Base-by-base conservation (phyloP, 2,888 invertebrate genomes). In the Apantesis nais region DNA sequence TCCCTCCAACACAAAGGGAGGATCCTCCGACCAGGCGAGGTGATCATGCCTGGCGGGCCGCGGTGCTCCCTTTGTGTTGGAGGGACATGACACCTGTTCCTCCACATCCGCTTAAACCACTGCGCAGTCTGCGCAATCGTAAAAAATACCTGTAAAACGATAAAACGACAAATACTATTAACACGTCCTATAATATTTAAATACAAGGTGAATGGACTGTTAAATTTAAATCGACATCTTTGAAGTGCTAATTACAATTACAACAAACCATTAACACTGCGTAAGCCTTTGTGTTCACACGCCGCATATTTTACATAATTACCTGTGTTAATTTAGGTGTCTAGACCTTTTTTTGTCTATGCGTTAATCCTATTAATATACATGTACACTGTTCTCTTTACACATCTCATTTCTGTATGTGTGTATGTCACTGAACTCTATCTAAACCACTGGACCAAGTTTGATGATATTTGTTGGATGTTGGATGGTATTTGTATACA, bases 161-260 rank as follows among this genome's bases (percentile, higher is more conserved):
- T n/a, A n/a, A n/a, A n/a, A n/a, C n/a, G 16, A 58, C 16, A 14
- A 29, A 29, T 58, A 55, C 25, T 55, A 25, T 25, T 55, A 58
- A 29, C 8, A 29, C n/a, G 8, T n/a, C 2, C 1, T 29, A 1
- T 25, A n/a, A n/a, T 29, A 63, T 63, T 25, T 7, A 19, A 41
- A 41, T 31, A 22, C 29, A 29, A 63, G 63, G 63, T 31, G 22
- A 63, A 63, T 31, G 63, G 11, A 44, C 41, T 41, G 19, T 44
- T 44, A 63, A 63, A 63, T 63, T 44, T 11, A 29, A 44, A 11
- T 14, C 9, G 41, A 63, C 29, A 63, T 63, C 12, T 37, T 22
- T 29, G 7, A 19, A 41, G 63, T 29, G 63, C 63, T 63, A 63
- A 63, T 63, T 63, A 41, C 5, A 63, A 44, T 44, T 63, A 44